phyloP scores from a whole-genome alignment of 2,113 vertebrate genomes.

The Mastomys coucha region DNA sequence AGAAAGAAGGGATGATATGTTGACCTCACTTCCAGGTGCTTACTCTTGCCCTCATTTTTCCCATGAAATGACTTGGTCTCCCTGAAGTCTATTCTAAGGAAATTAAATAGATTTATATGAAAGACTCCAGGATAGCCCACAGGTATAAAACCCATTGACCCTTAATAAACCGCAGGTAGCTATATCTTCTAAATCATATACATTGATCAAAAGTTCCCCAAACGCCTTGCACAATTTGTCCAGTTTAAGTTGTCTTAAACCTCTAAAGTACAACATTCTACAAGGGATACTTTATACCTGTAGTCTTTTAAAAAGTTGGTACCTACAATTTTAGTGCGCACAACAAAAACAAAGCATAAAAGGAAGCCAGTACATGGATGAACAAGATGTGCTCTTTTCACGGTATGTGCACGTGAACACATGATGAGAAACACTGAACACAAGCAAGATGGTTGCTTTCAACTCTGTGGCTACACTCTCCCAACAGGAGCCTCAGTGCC shows the following conservation, averaged over 20 bases:
- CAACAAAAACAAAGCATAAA: not conserved
- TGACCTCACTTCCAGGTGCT: not conserved
- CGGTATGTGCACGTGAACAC: not conserved
- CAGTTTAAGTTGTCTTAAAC: not conserved
- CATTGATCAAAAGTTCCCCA: not conserved
- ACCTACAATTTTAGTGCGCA: not conserved
- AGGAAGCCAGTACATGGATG: not conserved
- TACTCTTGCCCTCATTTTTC: not conserved
- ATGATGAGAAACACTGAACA: not conserved
- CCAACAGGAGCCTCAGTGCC: not conserved
- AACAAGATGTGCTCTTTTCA: not conserved
- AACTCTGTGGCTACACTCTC: not conserved
- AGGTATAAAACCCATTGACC: not conserved
- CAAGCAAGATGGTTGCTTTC: slow-evolving; percentile 15
- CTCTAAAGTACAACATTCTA: not conserved
- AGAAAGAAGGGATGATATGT: not conserved
- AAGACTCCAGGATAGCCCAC: not conserved
- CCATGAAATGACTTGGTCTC: not conserved
- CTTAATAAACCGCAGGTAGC: not conserved
- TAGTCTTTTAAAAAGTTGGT: not conserved
- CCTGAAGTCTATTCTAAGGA: not conserved
- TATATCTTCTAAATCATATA: not conserved
- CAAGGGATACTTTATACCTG: not conserved
- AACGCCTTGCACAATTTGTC: not conserved
- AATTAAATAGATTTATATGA: not conserved